A percentile compares a stretch with the other conserved stretches of the same genome.
phyloP scores from a whole-genome alignment of 2,797 vertebrate species.

The Psittacula derbiana region DNA sequence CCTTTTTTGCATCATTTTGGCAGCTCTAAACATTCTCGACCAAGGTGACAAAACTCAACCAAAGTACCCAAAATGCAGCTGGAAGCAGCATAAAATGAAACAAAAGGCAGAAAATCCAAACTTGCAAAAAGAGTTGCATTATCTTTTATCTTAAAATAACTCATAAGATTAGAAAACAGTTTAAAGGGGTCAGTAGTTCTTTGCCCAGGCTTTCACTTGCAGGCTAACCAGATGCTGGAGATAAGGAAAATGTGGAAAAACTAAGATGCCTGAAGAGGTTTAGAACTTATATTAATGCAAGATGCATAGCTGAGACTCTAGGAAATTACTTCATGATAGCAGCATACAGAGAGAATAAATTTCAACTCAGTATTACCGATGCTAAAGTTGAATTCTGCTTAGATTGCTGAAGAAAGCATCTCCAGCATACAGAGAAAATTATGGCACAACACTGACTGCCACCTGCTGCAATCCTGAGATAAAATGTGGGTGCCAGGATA shows the following conservation, averaged over 20 bases:
- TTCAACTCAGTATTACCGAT: neutral
- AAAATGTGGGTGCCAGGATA: neutral
- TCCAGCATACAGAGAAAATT: neutral
- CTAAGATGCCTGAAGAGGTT: neutral
- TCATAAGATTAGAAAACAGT: neutral
- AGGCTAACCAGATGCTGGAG: neutral
- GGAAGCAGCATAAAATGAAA: neutral
- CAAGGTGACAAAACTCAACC: neutral
- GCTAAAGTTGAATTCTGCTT: neutral
- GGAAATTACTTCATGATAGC: neutral
- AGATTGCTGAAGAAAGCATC: neutral
- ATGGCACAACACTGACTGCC: neutral
- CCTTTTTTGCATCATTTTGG: neutral
- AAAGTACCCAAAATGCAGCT: neutral
- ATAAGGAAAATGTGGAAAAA: neutral
- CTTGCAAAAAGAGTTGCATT: fast-evolving
- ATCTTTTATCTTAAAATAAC: neutral
- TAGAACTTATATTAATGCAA: neutral
- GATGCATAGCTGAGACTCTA: neutral
- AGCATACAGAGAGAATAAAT: neutral
- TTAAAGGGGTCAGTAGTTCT: neutral
- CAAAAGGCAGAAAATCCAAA: neutral
- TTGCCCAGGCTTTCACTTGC: neutral
- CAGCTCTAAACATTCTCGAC: neutral
- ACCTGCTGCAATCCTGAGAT: neutral